phyloP scores from a whole-genome alignment of 1,140 invertebrate species.

The Drosophila tsacasi region DNA sequence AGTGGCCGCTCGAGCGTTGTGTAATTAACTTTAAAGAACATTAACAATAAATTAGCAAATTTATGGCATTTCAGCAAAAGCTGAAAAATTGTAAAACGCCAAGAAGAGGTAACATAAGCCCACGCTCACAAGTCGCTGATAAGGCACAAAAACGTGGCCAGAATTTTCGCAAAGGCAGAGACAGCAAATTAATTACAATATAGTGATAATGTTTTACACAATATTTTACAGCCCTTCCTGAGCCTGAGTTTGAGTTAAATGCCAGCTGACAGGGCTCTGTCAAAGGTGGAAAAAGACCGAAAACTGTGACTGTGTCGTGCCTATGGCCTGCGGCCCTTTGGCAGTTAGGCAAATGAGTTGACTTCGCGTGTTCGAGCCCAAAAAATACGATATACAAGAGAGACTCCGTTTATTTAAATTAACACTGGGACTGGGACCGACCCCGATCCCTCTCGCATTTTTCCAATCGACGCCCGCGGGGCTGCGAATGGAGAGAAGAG shows the following conservation, averaged over 20 bases:
- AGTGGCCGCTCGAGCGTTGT: slow-evolving; percentile 26
- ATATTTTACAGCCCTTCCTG: slow-evolving; percentile 49
- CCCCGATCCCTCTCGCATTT: slow-evolving; percentile 29
- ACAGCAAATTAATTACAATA: slow-evolving; percentile 62
- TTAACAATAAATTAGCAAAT: slow-evolving; percentile 75
- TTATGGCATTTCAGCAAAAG: slow-evolving; percentile 70
- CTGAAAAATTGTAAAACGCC: slow-evolving; percentile 20
- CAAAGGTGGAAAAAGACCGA: slow-evolving; percentile 43
- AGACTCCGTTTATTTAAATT: slow-evolving; percentile 65
- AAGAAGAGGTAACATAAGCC: slow-evolving; percentile 16
- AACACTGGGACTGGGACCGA: slow-evolving; percentile 21
- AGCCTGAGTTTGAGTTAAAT: slow-evolving; percentile 57
- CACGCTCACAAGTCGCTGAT: slow-evolving; percentile 54
- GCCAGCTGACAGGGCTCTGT: slow-evolving; percentile 66
- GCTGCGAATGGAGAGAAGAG: slow-evolving; percentile 14
- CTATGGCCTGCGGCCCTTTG: slow-evolving; percentile 47
- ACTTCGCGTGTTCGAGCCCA: slow-evolving; percentile 48
- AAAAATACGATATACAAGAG: neutral
- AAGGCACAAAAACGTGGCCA: slow-evolving; percentile 42
- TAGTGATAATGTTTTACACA: slow-evolving; percentile 68
- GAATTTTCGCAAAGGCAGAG: slow-evolving; percentile 14
- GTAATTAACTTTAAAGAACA: slow-evolving; percentile 71
- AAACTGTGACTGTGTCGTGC: slow-evolving; percentile 40
- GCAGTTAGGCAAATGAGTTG: slow-evolving; percentile 57
- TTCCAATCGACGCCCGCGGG: slow-evolving; percentile 56